These are phyloP conservation scores for Sminthurinus signatus DNA, from an alignment of 1,140 invertebrate genomes.

Conservation along the genomic window DNA sequence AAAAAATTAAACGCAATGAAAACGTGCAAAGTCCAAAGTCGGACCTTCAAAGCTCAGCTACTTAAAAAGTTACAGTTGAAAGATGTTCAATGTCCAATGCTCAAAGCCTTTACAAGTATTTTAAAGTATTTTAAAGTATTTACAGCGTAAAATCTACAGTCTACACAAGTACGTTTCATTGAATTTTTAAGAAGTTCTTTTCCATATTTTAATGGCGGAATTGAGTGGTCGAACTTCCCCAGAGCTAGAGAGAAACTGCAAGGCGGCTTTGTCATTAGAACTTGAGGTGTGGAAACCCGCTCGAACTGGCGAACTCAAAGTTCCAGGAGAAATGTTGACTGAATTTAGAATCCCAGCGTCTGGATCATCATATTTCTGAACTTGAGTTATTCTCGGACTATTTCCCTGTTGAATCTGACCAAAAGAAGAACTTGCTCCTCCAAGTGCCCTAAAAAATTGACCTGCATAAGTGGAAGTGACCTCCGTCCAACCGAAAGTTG, in stretches of 20 bases:
- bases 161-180: too few species aligned
- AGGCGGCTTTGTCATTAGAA: background rate
- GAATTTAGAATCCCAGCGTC: background rate
- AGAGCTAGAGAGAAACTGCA: background rate
- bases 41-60: too few species aligned
- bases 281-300: background rate
- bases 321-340: background rate
- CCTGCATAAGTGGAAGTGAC: background rate
- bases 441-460: background rate
- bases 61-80: too few species aligned
- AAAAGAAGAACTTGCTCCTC: background rate
- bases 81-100: too few species aligned
- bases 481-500: background rate
- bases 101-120: too few species aligned
- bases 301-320: background rate
- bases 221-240: background rate
- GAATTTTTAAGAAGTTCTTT: background rate
- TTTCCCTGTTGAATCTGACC: background rate
- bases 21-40: too few species aligned
- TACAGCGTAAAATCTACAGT: too few species aligned
- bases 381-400: background rate
- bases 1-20: too few species aligned
- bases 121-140: too few species aligned
- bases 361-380: background rate
- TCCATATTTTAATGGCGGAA: background rate